These are phyloP conservation scores for Orthosia gracilis DNA, from an alignment of 2,888 invertebrate genomes.

Conservation along the genomic window DNA sequence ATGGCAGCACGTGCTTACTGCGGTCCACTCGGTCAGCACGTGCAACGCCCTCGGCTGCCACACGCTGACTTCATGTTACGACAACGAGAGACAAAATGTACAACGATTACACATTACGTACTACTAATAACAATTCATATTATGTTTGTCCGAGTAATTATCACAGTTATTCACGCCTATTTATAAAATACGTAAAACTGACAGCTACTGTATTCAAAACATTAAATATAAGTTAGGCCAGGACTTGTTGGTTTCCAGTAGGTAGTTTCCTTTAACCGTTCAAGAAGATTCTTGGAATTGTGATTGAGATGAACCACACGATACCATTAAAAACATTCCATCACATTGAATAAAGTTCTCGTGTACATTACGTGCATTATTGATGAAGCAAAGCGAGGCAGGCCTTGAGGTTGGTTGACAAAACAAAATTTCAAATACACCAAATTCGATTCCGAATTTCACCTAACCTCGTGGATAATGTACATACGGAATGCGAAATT, in stretches of 20 bases:
- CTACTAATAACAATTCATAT: conserved; percentile 37
- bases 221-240: not conserved
- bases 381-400: conserved; percentile 43
- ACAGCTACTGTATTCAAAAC: conserved; percentile 5
- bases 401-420: conserved; percentile 48
- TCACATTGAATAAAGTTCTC: conserved; percentile 42
- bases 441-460: conserved; percentile 55
- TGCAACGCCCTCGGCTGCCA: conserved; percentile 63
- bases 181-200: conserved; percentile 31
- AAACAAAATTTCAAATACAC: conserved; percentile 49
- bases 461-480: conserved; percentile 40
- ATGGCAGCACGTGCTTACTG: conserved; percentile 74
- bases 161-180: conserved; percentile 39
- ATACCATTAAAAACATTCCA: conserved; percentile 39
- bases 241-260: conserved; percentile 12
- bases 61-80: conserved; percentile 56
- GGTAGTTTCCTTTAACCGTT: conserved; percentile 7
- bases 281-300: conserved; percentile 33
- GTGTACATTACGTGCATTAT: conserved; percentile 48
- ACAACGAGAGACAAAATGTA: conserved; percentile 52
- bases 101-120: conserved; percentile 44
- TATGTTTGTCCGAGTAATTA: conserved; percentile 28
- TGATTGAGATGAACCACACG: conserved; percentile 40
- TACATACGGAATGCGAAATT: conserved; percentile 59
- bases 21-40: conserved; percentile 76